Conservation (phyloP, 1,140 invertebrate genomes). For the Pectinophora gossypiella region DNA sequence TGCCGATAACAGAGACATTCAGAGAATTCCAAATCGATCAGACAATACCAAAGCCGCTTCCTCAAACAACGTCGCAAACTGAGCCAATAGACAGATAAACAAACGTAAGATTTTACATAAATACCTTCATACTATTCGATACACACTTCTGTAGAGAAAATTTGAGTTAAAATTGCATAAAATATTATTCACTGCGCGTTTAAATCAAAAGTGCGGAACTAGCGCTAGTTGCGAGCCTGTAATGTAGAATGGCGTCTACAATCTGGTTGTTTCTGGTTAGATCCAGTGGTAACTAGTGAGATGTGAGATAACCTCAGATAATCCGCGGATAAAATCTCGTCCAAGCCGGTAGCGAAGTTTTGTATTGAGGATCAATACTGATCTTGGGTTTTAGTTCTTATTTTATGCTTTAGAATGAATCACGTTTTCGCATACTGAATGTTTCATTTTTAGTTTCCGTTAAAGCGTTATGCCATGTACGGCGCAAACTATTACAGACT, state of each 20-base stretch:
- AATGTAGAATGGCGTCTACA: no score
- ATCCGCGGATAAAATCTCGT: neutral
- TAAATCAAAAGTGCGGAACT: no score
- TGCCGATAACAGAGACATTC: no score
- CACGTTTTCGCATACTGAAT: no score
- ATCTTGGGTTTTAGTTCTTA: neutral
- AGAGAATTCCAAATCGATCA: neutral
- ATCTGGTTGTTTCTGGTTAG: no score
- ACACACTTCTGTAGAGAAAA: neutral
- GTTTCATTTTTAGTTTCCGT: no score
- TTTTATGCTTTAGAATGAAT: no score
- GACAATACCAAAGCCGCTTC: neutral
- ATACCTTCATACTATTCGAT: neutral
- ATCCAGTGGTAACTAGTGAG: neutral
- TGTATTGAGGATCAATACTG: neutral
- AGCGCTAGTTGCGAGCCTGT: no score
- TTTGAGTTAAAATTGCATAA: no score
- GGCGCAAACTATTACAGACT: no score
- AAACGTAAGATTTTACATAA: neutral
- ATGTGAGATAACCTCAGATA: neutral
- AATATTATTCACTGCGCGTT: no score
- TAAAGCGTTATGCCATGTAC: no score
- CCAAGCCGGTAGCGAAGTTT: neutral
- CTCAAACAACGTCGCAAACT: neutral
- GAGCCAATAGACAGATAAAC: neutral